These are phyloP conservation scores for Podargus strigoides DNA, from an alignment of 2,797 vertebrate genomes.

Conservation along the genomic window DNA sequence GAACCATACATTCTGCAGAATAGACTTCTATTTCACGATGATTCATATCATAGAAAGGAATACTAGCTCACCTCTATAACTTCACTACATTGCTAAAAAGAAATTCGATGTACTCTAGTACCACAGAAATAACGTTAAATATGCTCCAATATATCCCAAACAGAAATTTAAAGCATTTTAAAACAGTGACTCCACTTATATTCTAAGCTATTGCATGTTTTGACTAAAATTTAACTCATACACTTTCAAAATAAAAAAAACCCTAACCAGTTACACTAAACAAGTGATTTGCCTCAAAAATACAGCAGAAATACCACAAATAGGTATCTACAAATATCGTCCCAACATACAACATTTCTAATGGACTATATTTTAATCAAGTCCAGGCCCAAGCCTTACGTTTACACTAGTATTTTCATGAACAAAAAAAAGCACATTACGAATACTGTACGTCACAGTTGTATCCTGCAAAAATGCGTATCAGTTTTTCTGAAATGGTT, in stretches of 20 bases:
- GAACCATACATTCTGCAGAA: background rate
- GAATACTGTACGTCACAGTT: background rate
- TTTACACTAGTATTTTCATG: background rate
- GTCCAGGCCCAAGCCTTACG: background rate
- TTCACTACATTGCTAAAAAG: background rate
- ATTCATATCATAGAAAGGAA: background rate
- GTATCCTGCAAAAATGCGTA: background rate
- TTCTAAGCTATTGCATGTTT: background rate
- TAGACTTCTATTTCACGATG: background rate
- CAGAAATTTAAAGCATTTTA: background rate
- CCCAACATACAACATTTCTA: background rate
- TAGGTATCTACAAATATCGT: fast-evolving
- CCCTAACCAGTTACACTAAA: background rate
- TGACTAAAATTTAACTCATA: background rate
- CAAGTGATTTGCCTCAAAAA: background rate
- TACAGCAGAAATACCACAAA: background rate
- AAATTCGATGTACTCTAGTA: background rate
- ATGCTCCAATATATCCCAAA: background rate
- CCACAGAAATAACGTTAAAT: background rate
- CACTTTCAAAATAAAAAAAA: background rate
- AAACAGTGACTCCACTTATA: background rate
- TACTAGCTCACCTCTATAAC: background rate
- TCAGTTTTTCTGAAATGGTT: background rate
- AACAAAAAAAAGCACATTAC: background rate
- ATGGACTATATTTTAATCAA: background rate